phyloP scores from a whole-genome alignment of 2,797 vertebrate species.

The Danio kyathit region DNA sequence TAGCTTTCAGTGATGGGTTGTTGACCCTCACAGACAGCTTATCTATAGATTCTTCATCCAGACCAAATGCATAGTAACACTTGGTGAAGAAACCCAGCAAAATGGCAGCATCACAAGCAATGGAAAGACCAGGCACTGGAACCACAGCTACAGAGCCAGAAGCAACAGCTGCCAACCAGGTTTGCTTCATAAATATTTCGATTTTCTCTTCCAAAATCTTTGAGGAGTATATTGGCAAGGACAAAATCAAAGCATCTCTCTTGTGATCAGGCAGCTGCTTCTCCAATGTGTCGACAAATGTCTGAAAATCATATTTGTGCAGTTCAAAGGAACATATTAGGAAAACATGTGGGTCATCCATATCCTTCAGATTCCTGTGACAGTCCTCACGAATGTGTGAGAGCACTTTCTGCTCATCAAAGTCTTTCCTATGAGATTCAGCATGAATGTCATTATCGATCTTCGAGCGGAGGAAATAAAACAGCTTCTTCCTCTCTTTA shows the following conservation, averaged over 20 bases:
- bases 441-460: slow-evolving; percentile 54
- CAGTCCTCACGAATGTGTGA: slow-evolving; percentile 44
- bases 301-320: slow-evolving; percentile 50
- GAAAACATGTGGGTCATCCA: slow-evolving; percentile 31
- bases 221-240: slow-evolving; percentile 44
- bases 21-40: slow-evolving; percentile 50
- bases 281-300: slow-evolving; percentile 13
- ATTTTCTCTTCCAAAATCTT: slow-evolving; percentile 49
- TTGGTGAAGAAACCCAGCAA: slow-evolving; percentile 50
- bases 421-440: slow-evolving; percentile 49
- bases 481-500: slow-evolving; percentile 50
- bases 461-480: slow-evolving; percentile 65
- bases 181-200: slow-evolving; percentile 2
- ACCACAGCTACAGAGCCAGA: slow-evolving; percentile 30
- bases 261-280: slow-evolving; percentile 38
- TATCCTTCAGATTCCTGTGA: slow-evolving; percentile 16
- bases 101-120: slow-evolving; percentile 42
- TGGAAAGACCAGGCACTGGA: slow-evolving; percentile 52
- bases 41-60: slow-evolving; percentile 51
- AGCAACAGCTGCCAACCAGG: slow-evolving; percentile 1
- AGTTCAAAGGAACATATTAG: slow-evolving; percentile 44
- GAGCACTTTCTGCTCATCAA: slow-evolving; percentile 51
- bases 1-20: slow-evolving; percentile 44
- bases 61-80: slow-evolving; percentile 50
- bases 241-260: slow-evolving; percentile 28